Conservation (phyloP, 2,888 invertebrate species). For the Mamestra brassicae region DNA sequence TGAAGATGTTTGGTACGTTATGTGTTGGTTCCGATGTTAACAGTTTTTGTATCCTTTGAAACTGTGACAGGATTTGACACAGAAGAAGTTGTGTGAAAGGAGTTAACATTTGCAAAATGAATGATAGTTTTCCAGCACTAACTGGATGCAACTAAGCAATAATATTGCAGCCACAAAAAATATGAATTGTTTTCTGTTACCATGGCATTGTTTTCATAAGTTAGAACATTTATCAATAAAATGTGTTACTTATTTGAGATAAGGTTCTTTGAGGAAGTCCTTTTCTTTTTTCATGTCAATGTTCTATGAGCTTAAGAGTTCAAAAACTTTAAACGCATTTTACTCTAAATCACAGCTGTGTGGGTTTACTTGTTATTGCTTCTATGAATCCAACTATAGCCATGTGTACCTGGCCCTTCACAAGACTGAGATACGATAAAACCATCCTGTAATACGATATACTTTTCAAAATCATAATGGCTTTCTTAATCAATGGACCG, state of each 20-base stretch:
- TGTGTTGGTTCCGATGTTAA: neutral
- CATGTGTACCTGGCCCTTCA: neutral
- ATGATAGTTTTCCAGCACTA: no score
- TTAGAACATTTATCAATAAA: no score
- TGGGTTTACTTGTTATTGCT: no score
- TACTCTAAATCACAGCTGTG: neutral
- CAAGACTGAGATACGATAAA: neutral
- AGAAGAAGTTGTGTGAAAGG: neutral
- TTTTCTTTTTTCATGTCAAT: no score
- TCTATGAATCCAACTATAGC: neutral
- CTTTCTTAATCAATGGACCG: constrained; percentile 13
- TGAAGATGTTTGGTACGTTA: constrained; percentile 12
- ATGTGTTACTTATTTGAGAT: no score
- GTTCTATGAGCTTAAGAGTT: no score
- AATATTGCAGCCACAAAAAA: no score
- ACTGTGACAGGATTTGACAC: neutral
- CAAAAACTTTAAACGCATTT: no score
- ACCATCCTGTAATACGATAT: neutral
- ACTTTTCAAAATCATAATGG: neutral
- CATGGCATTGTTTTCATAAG: no score
- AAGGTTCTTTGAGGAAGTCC: no score
- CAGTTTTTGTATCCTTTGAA: neutral
- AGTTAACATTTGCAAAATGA: neutral
- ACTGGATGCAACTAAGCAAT: no score
- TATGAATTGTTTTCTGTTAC: no score